Evolutionary conservation across 2,797 vertebrate genomes (phyloP), one percentile per base, ranked within the genome.

Genomic region (Phataginus tricuspis): DNA sequence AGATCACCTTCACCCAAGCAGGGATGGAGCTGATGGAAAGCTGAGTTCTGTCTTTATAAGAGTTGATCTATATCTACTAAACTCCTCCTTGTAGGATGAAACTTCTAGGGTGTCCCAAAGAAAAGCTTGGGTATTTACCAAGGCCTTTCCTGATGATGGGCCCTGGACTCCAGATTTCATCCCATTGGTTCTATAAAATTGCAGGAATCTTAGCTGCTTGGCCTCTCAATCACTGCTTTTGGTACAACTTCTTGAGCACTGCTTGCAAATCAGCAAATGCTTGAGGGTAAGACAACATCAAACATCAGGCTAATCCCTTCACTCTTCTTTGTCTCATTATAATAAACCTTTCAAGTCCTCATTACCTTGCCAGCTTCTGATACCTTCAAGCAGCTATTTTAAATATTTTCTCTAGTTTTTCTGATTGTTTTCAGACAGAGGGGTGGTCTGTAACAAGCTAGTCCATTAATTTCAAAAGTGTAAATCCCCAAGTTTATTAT

Each of bases 401-500:
- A 71, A 68, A 87, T 77, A 72, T 59, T 66, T 31, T 34, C 25
- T 59, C 42, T 45, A 79, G 64, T 7, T 88, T 85, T 85, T 71
- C 9, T 19, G 23, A 53, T n/a, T 82, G 49, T 89, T 84, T 16
- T 96, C 45, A 88, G 72, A 85, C n/a, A 29, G 18, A 77, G 1
- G 0, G 25, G 18, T 49, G 3, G 8, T 49, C 42, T 91, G n/a
- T 53, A 78, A 71, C 49, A 83, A 96, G 53, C 18, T 21, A 45
- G 63, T 29, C 29, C 66, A 42, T 74, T 86, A 51, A 80, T 93
- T 49, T 90, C 51, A 75, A 51, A 94, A 87, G 37, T 19, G 87
- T 49, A 96, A 85, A 82, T 71, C 14, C 5, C 27, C n/a, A 80
- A 31, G 31, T 55, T 94, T 93, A 80, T 59, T 90, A 82, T 53